phyloP scores from a whole-genome alignment of 1,140 invertebrate genomes.

The Cydia splendana region DNA sequence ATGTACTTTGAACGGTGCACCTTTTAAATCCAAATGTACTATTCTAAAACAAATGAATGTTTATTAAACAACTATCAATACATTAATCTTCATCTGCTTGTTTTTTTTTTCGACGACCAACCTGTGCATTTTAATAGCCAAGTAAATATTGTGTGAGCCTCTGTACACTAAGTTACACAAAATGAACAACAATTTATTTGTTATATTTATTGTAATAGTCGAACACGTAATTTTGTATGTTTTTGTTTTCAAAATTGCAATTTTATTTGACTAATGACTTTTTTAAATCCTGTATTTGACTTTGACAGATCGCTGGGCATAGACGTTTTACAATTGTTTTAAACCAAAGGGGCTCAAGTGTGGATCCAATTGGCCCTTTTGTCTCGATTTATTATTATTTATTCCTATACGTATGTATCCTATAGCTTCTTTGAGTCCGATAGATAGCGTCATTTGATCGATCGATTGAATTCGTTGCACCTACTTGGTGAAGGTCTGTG shows the following conservation, averaged over 20 bases:
- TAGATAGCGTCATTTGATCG: too few relatives aligned
- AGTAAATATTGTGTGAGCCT: background rate
- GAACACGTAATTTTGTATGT: background rate
- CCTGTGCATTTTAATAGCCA: constrained; percentile 15
- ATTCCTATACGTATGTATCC: too few relatives aligned
- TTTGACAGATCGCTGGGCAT: background rate
- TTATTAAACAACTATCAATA: constrained; percentile 32
- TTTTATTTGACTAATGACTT: background rate
- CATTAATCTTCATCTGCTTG: background rate
- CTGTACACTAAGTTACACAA: background rate
- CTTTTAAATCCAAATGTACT: constrained; percentile 70
- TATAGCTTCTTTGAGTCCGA: too few relatives aligned
- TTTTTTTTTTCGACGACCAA: background rate
- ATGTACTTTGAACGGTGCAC: constrained; percentile 56
- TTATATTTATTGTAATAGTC: background rate
- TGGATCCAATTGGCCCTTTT: too few relatives aligned
- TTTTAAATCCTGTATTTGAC: background rate
- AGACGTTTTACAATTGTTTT: too few relatives aligned
- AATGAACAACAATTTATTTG: background rate
- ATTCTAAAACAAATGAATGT: constrained; percentile 53
- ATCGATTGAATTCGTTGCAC: too few relatives aligned
- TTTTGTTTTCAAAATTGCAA: background rate
- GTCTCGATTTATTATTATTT: too few relatives aligned
- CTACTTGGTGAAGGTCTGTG: too few relatives aligned
- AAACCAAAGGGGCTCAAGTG: too few relatives aligned